These are phyloP conservation scores for Prolemur simus DNA, from an alignment of 2,113 vertebrate species.

Conservation along the genomic window DNA sequence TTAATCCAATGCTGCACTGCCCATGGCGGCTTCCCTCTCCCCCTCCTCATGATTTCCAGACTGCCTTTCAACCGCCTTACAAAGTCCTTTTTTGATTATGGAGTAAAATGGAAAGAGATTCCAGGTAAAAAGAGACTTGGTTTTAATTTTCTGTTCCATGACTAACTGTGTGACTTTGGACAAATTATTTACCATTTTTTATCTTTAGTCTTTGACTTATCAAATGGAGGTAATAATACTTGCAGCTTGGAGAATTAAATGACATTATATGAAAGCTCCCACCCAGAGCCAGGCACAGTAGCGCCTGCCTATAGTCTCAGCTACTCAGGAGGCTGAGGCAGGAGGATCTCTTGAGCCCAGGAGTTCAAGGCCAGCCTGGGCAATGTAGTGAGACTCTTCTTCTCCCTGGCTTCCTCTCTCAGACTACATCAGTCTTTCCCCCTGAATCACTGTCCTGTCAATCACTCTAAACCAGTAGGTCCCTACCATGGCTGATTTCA, in stretches of 20 bases:
- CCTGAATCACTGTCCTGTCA: background rate
- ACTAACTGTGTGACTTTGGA: background rate
- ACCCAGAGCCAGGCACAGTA: background rate
- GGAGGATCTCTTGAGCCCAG: background rate
- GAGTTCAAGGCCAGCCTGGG: background rate
- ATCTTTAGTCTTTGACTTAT: conserved; percentile 31
- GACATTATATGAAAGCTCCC: background rate
- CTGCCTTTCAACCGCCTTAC: background rate
- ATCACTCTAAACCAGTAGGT: background rate
- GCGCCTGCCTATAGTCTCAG: background rate
- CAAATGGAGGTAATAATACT: background rate
- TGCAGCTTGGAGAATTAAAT: background rate
- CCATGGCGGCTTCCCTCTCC: background rate
- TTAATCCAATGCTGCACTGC: background rate
- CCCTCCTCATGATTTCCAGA: background rate
- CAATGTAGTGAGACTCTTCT: background rate
- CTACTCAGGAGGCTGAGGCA: background rate
- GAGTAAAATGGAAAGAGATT: background rate
- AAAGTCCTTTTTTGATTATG: background rate
- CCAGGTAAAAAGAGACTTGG: background rate
- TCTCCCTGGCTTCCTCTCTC: background rate
- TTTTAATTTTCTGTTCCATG: conserved; percentile 41
- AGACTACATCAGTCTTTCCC: background rate
- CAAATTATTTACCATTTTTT: conserved; percentile 13
- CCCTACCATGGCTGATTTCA: background rate